Evolutionary conservation across 2,888 invertebrate species (phyloP), one percentile per base, ranked within the genome.

Genomic region (Suillia variegata): DNA sequence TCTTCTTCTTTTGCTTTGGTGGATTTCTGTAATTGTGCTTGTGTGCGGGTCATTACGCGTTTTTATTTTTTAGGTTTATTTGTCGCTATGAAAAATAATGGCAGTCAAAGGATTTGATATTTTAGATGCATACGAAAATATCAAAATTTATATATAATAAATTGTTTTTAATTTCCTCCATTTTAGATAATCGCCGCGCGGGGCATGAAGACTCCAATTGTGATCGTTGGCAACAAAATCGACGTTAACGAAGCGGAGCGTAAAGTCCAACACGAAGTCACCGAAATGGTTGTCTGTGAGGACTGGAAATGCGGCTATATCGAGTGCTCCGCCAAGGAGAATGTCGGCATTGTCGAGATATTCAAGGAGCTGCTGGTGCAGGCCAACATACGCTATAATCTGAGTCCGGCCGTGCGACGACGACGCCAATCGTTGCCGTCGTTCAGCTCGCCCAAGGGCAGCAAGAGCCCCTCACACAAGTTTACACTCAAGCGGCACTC

Each of bases 171-270:
- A n/a, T n/a, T n/a, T n/a, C n/a, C n/a, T 38, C n/a, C 22, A 12
- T 59, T 61, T 6, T 51, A 74, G 74, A 74, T 74, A 42, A 70
- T 65, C 18, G 61, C 55, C 12, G 67, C 70, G 4, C 85, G 85
- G 67, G 85, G 83, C 45, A 72, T 73, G 45, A 70, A 75, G 31
- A 83, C 89, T 15, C 90, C 90, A 0, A 87, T 89, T 64, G 89
- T 90, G 24, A 85, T 91, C 17, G 89, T 89, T 8, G 90, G 87
- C 42, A 90, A 90, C 78, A 90, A 90, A 78, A 81, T 84, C 49
- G 90, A 90, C 73, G 75, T 87, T 13, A 77, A 80, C 31, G 80
- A 81, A 31, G 73, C 76, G 26, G 71, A 76, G 50, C 71, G 80
- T 20, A 75, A 80, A 67, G 79, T 83, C 21, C 67, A 76, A 5